Evolutionary conservation across 1,140 invertebrate genomes (phyloP).

Genomic region (Hypsibius dujardini): DNA sequence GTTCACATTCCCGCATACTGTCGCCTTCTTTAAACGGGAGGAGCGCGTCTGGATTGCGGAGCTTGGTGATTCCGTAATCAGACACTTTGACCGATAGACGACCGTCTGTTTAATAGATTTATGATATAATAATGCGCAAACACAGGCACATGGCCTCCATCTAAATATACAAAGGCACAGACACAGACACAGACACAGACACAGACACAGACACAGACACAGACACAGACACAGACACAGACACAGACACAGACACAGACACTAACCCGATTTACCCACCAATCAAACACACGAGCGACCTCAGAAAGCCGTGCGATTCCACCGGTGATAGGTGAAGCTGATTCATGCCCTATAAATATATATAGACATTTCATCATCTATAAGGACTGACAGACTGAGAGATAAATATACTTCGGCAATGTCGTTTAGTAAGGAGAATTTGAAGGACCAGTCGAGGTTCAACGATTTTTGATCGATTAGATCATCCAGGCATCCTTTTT

Average conservation of each 20-base stretch:
- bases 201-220: no score
- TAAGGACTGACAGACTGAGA: no score
- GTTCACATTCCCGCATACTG: neutral
- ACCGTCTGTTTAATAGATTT: no score
- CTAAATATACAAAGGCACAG: no score
- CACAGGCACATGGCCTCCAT: no score
- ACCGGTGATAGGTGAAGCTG: neutral
- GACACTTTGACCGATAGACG: neutral
- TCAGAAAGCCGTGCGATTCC: neutral
- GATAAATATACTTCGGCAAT: conserved; percentile 52
- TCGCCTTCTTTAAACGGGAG: neutral
- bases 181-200: no score
- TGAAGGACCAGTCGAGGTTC: conserved; percentile 67
- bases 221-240: no score
- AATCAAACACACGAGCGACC: neutral
- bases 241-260: no score
- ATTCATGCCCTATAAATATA: neutral
- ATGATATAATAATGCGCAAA: no score
- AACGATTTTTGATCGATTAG: conserved; percentile 65
- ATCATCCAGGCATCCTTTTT: conserved; percentile 52
- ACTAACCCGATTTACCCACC: no score
- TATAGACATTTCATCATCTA: no score
- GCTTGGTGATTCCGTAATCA: neutral
- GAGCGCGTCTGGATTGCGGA: neutral
- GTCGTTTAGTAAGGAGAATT: conserved; percentile 66